phyloP scores from a whole-genome alignment of 2,888 invertebrate genomes.

The Biston stratarius region DNA sequence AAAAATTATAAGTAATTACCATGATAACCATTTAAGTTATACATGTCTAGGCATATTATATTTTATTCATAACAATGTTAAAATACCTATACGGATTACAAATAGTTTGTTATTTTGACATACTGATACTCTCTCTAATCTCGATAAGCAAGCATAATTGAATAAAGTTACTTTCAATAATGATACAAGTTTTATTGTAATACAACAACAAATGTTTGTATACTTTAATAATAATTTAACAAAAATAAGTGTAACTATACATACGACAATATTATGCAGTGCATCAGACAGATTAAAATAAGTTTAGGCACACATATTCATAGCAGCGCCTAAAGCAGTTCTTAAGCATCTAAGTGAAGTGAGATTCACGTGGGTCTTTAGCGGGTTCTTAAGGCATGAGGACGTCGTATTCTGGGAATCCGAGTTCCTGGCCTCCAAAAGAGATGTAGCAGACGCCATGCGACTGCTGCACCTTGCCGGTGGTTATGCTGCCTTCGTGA shows the following conservation, averaged over 20 bases:
- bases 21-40: no score
- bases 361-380: constrained; percentile 20
- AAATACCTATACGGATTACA: no score
- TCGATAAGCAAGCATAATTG: no score
- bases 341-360: constrained; percentile 43
- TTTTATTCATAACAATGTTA: no score
- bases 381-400: constrained; percentile 80
- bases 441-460: constrained; percentile 94
- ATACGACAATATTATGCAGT: constrained; percentile 58
- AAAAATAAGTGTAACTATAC: constrained; percentile 48
- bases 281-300: constrained; percentile 50
- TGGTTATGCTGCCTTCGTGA: constrained; percentile 91
- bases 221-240: constrained; percentile 48
- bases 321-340: constrained; percentile 34
- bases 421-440: constrained; percentile 92
- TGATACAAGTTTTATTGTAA: not conserved
- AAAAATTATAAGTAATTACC: no score
- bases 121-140: no score
- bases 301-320: constrained; percentile 47
- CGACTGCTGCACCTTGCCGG: constrained; percentile 94
- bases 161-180: no score
- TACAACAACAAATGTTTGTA: constrained; percentile 24
- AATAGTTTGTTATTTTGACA: no score
- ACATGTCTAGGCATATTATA: no score
- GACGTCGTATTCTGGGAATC: constrained; percentile 93